Conservation (phyloP, 2,888 invertebrate species). For the Lasioglossum lativentre region DNA sequence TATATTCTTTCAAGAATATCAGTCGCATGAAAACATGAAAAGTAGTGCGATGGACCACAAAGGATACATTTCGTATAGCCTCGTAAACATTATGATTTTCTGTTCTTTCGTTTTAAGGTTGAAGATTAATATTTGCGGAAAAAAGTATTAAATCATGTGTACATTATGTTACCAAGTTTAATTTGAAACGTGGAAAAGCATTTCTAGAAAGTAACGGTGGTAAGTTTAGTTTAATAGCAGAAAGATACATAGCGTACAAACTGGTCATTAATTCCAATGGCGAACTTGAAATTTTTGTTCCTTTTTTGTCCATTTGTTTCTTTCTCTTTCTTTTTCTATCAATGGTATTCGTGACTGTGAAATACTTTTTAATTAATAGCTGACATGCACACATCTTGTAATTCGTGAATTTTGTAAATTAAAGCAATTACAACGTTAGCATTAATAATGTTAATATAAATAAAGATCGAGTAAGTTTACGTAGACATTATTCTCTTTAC, state of each 20-base stretch:
- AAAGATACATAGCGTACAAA: constrained; percentile 73
- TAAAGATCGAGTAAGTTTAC: constrained; percentile 66
- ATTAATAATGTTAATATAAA: constrained; percentile 69
- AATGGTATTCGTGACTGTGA: constrained; percentile 65
- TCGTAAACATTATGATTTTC: not conserved
- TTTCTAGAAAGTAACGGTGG: constrained; percentile 36
- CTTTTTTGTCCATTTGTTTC: constrained; percentile 10
- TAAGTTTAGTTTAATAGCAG: constrained; percentile 53
- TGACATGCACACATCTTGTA: constrained; percentile 71
- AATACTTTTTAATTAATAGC: constrained; percentile 63
- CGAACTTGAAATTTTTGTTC: constrained; percentile 37
- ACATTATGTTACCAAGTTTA: constrained; percentile 21
- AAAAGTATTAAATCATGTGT: constrained; percentile 9
- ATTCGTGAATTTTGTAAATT: constrained; percentile 70
- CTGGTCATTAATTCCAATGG: constrained; percentile 67
- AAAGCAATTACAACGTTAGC: constrained; percentile 66
- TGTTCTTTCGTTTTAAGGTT: constrained; percentile 21
- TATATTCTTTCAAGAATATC: not conserved
- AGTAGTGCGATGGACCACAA: constrained; percentile 1
- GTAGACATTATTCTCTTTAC: constrained; percentile 44
- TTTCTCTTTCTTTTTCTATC: constrained; percentile 41
- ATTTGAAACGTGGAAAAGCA: not conserved
- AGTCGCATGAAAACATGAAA: not conserved
- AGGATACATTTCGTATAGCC: constrained; percentile 24
- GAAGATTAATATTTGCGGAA: not conserved